These are phyloP conservation scores for Callaeas wilsoni DNA, from an alignment of 2,113 vertebrate genomes.

Conservation along the genomic window DNA sequence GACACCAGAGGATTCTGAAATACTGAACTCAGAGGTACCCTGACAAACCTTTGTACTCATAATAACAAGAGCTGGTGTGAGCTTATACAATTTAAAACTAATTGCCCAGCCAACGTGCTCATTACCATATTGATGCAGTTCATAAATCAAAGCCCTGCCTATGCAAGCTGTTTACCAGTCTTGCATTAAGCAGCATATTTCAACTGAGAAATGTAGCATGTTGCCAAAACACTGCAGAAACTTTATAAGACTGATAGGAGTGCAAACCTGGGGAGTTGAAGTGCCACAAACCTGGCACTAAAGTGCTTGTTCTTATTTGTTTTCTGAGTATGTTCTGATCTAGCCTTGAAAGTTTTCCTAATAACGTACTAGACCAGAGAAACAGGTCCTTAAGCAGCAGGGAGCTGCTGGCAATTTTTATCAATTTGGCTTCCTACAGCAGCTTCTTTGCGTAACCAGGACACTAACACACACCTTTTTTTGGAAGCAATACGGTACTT, in stretches of 20 bases:
- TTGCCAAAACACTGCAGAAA: constrained; percentile 29
- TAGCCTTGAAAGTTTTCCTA: background rate
- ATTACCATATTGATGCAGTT: constrained; percentile 59
- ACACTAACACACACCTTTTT: background rate
- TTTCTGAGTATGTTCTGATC: background rate
- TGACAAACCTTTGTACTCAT: constrained; percentile 46
- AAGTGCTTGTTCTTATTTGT: background rate
- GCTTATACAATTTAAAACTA: constrained; percentile 46
- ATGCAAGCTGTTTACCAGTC: constrained; percentile 12
- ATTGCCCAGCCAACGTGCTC: constrained; percentile 35
- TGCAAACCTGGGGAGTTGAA: background rate
- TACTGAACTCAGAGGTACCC: constrained; percentile 18
- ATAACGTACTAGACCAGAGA: background rate
- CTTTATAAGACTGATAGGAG: background rate
- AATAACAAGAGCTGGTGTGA: constrained; percentile 28
- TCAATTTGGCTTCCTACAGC: background rate
- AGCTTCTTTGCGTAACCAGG: background rate
- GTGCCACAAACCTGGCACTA: background rate
- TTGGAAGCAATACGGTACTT: background rate
- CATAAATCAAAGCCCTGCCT: constrained; percentile 57
- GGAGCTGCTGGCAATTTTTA: background rate
- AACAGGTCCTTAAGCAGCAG: background rate
- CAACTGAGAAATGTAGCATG: background rate
- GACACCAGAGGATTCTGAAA: constrained; percentile 25
- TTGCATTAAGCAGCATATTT: background rate